Conservation (phyloP, 2,888 invertebrate genomes). For the Pollenia griseotomentosa region DNA sequence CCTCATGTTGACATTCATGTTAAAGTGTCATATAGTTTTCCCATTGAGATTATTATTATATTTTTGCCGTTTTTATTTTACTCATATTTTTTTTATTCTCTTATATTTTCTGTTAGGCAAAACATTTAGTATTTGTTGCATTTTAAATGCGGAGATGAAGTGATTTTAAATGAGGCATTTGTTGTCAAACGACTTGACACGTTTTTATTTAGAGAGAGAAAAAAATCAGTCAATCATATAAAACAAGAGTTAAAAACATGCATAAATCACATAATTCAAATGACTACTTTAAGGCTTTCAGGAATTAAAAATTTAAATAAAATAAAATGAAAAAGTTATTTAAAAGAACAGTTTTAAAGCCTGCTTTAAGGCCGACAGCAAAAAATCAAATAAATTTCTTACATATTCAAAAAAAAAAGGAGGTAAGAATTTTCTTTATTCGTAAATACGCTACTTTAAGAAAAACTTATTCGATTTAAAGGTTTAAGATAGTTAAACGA, state of each 20-base stretch:
- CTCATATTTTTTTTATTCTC: not conserved
- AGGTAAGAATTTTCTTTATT: too few species aligned
- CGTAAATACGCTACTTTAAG: too few species aligned
- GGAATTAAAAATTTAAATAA: not conserved
- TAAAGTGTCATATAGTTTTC: slow-evolving; percentile 68
- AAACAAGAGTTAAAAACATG: not conserved
- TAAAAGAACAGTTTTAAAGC: not conserved
- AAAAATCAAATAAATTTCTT: too few species aligned
- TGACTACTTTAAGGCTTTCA: not conserved
- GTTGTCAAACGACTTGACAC: slow-evolving; percentile 75
- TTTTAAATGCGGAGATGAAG: slow-evolving; percentile 56
- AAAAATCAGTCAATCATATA: slow-evolving; percentile 47
- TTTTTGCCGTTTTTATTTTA: not conserved
- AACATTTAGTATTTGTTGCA: slow-evolving; percentile 43
- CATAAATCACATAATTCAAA: not conserved
- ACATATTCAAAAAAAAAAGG: too few species aligned
- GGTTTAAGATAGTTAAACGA: too few species aligned
- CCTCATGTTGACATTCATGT: slow-evolving; percentile 72
- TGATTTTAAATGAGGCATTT: slow-evolving; percentile 71
- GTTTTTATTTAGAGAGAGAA: slow-evolving; percentile 53
- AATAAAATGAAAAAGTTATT: not conserved
- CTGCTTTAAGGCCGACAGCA: not conserved
- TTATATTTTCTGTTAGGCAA: not conserved
- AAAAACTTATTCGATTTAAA: too few species aligned
- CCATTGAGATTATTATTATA: slow-evolving; percentile 52